Percentiles rank a stretch among this genome's conserved stretches.
Evolutionary conservation across 2,113 vertebrate genomes (phyloP).

Genomic region (Barbus barbus): DNA sequence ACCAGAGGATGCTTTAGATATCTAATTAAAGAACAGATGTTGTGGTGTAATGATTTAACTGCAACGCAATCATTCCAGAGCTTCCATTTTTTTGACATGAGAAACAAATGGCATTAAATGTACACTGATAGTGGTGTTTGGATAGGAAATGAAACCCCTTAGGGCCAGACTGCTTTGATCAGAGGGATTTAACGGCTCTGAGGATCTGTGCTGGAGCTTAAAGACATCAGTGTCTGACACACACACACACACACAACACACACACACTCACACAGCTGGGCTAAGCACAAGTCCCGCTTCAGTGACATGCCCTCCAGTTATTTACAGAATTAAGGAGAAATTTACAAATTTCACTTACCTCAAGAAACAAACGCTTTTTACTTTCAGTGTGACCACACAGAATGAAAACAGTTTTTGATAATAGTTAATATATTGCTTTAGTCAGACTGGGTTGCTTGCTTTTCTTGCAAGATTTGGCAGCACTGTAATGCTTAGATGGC

Average conservation of each 20-base stretch:
- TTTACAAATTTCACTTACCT: background rate
- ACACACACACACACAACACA: background rate
- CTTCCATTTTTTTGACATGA: background rate
- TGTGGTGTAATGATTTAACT: too few relatives aligned
- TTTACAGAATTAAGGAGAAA: slow-evolving; percentile 3
- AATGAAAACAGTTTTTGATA: background rate
- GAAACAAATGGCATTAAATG: slow-evolving; percentile 14
- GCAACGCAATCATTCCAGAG: too few relatives aligned
- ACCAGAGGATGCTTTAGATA: too few relatives aligned
- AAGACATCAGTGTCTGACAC: slow-evolving; percentile 22
- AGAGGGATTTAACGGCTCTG: slow-evolving; percentile 13
- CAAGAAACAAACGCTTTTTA: background rate
- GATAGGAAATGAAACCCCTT: slow-evolving; percentile 26
- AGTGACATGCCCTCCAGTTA: slow-evolving; percentile 7
- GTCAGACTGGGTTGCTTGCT: too few relatives aligned
- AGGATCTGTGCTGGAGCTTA: slow-evolving; percentile 33
- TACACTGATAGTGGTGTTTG: slow-evolving; percentile 3
- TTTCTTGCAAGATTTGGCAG: too few relatives aligned
- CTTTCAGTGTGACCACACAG: background rate
- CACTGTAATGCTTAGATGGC: too few relatives aligned
- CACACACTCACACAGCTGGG: background rate
- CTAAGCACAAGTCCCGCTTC: background rate
- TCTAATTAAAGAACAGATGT: too few relatives aligned
- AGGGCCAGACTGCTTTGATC: slow-evolving; percentile 44
- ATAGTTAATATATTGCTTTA: too few relatives aligned